Evolutionary conservation across 2,888 invertebrate genomes (phyloP), one percentile per base, ranked within the genome.

Genomic region (Lycophotia porphyrea): DNA sequence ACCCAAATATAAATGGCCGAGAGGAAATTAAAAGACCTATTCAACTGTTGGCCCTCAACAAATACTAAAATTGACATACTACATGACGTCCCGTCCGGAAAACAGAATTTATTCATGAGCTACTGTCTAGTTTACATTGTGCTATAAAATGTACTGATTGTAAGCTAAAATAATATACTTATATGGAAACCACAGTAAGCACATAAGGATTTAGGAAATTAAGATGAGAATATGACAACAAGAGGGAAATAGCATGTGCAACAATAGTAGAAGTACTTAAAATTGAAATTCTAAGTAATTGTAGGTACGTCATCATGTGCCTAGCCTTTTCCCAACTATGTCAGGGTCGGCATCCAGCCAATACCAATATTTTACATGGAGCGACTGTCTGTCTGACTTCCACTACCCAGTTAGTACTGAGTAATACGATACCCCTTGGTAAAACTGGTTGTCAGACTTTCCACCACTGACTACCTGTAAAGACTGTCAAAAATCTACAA

Each of bases 1-100:
- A 81, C 73, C 67, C 80, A 82, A 81, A 85, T 76, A 86, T 74
- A 78, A 78, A 87, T 80, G 73, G 67, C 58, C 34, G 67, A 67
- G 64, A 74, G 73, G 67, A 82, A 82, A 78, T 80, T 81, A 65
- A 80, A 76, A 78, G 71, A 78, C 52, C 61, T 75, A 80, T 76
- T 71, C 76, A 81, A 76, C 76, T 74, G 79, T 77, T 68, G 68
- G 55, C 47, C 81, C 71, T 82, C 79, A 70, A 78, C 84, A 82
- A 85, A 82, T 85, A 79, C 74, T 31, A 18, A 76, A 76, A 80
- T 79, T 71, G 70, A 67, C 74, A 75, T 44, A 55, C 44, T 36
- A 61, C 61, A 61, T 69, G 72, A 71, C 21, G 52, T 21, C 36
- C 39, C 78, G 15, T 31, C 13, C 3, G 44, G 4, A 34, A 60